Evolutionary conservation across 2,113 vertebrate species (phyloP), one percentile per base, ranked within the genome.

Genomic region (Paratilapia polleni): DNA sequence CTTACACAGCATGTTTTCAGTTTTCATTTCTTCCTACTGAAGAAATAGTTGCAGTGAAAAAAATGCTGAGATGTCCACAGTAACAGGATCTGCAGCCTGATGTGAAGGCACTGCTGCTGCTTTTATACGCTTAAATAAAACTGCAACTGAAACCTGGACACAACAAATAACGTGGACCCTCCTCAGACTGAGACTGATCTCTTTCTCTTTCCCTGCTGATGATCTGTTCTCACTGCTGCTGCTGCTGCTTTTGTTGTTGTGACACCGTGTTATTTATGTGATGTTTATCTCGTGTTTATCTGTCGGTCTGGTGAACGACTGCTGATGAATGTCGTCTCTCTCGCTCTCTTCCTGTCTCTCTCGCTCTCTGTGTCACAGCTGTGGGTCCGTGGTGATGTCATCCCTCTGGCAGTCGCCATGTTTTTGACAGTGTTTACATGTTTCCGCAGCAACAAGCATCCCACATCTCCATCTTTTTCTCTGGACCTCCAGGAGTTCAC

Each of bases 381-480:
- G 94, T 80, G 85, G 82, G 19, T 36, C 80, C 13, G 77, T 11
- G 22, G 80, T 95, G 95, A 96, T 91, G 91, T 96, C 94, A 95
- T 90, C 76, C 3, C 22, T 87, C 83, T 94, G 95, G 95, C 94
- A 82, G 82, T 15, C 34, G 60, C 82, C 90, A 87, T 96, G 96
- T 95, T 95, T 95, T 92, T 92, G 87, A 92, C 73, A 31, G 83
- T 96, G 93, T 96, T 96, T 95, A 92, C 73, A 5, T 1, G 80
- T 90, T 83, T 59, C 91, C 83, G 36, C 87, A 60, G 93, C 94
- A 92, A 95, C 95, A 90, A 92, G 92, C 90, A 92, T 94, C 94
- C 82, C 91, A 94, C 94, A 95, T 95, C 94, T 95, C 93, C 88
- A 92, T 93, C 77, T 89, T 78, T 80, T 77, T 84, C 70, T 61